Base-by-base conservation (phyloP, 2,113 vertebrate species). In the Irena cyanogastra region DNA sequence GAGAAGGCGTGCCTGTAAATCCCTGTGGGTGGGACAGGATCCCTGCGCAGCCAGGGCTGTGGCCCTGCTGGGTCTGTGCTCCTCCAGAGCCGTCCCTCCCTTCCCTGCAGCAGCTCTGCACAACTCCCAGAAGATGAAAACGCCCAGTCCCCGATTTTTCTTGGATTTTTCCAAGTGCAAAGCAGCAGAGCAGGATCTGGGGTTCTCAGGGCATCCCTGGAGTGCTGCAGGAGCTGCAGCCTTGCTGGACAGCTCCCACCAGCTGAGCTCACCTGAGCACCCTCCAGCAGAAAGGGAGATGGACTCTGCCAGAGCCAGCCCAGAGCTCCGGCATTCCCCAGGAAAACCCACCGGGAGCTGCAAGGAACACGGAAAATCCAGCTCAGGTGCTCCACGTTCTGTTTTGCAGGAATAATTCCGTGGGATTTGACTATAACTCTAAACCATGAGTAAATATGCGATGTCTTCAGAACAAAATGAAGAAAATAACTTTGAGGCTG, bases 171-270 rank as follows among this genome's bases (percentile, higher is more conserved):
- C 28, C 27, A 0, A 0, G 39, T 3, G 6, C 11, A 10, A 11
- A 41, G 0, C 19, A 16, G 45, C 53, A 5, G 1, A 44, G n/a
- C 10, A 3, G 52, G 13, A 0, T 4, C 4, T 0, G 23, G 7
- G 80, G 30, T 8, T 57, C 1, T 3, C 6, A 2, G 64, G n/a
- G 27, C 52, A 37, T 4, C 26, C 63, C 21, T 1, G 78, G 20
- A 0, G 28, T 21, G 21, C 39, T 4, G 90, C n/a, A 35, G 80
- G 1, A 47, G 76, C 52, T 1, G 54, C 63, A 11, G 84, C 30
- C 65, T 24, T 94, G 95, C 94, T 95, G 94, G 93, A 95, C 92
- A 96, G 95, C 95, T 95, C 95, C 95, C 60, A 3, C 5, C 50
- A 3, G 5, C 53, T 6, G 80, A 0, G 39, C 85, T 74, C 87